Evolutionary conservation across 2,888 invertebrate species (phyloP).

Genomic region (Hirtodrosophila alboralis): DNA sequence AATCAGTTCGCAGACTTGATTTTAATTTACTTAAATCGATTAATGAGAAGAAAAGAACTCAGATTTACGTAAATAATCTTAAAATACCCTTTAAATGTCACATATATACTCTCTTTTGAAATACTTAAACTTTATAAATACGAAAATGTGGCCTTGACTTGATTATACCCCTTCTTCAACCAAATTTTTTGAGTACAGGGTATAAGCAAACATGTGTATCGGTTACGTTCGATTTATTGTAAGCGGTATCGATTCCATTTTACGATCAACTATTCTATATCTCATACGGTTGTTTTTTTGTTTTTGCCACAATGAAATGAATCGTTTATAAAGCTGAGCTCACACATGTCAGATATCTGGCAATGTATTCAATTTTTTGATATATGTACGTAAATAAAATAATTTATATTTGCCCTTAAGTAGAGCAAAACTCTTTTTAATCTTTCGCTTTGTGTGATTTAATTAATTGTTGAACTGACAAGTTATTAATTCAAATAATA

Average conservation of each 20-base stretch:
- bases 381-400: conserved; percentile 28
- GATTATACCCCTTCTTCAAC: neutral
- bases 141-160: no score
- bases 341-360: conserved; percentile 35
- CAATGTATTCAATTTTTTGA: conserved; percentile 11
- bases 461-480: conserved; percentile 60
- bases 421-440: conserved; percentile 44
- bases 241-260: conserved; percentile 41
- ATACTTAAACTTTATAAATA: no score
- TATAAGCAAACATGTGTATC: conserved; percentile 22
- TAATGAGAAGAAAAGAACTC: no score
- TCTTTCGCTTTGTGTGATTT: conserved; percentile 49
- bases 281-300: conserved; percentile 27
- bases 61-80: no score
- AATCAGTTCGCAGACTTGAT: no score
- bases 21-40: no score
- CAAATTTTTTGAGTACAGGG: conserved; percentile 20
- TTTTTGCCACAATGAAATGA: conserved; percentile 43
- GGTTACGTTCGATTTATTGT: conserved; percentile 22
- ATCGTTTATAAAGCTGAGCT: conserved; percentile 47
- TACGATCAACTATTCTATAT: conserved; percentile 28
- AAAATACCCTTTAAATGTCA: no score
- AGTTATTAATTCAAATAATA: conserved; percentile 55
- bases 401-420: conserved; percentile 39
- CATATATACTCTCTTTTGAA: no score